Base-by-base conservation (phyloP, 2,888 invertebrate genomes). In the Caenorhabditis sp. region DNA sequence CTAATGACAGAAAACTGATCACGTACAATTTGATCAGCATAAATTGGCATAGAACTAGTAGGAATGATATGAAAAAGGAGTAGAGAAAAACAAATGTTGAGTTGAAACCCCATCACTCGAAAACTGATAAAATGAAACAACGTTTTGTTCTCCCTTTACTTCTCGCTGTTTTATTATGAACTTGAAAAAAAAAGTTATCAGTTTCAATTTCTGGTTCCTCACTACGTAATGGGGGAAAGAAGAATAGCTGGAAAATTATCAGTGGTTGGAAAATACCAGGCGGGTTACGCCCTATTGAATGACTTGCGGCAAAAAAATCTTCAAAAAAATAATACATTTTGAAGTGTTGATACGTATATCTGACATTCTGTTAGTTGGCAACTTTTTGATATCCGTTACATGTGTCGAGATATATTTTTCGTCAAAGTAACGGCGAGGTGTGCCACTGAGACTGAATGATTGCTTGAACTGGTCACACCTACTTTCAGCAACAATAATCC, bases 151-250 rank as follows among this genome's bases (percentile, higher is more conserved):
- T 58, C 31, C 38, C 35, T 12, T n/a, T 59, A 6, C 35, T 38
- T n/a, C 2, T 8, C 35, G 28, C 1, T 19, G 41, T 61, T 41
- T 61, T 61, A 61, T 61, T 61, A 41, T 41, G 61, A 61, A 61
- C 61, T 61, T 61, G 24, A 61, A 24, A 24, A 47, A n/a, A 41
- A 41, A 61, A 41, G 10, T 41, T 41, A 41, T 41, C 61, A 61
- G 24, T 61, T 61, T 26, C 14, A 26, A 0, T 14, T 26, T 24
- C 26, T 12, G 2, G 24, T 54, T 24, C 47, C n/a, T 47, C 19
- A 6, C 19, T 19, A 19, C 47, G 19, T 47, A n/a, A 44, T 16
- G 16, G 1, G n/a, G n/a, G n/a, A n/a, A n/a, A 16, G 16, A 44
- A 19, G 19, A 47, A 47, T 19, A 6, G 8, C 19, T 47, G 19